Conservation (phyloP, 2,113 vertebrate species). For the Lynx canadensis region DNA sequence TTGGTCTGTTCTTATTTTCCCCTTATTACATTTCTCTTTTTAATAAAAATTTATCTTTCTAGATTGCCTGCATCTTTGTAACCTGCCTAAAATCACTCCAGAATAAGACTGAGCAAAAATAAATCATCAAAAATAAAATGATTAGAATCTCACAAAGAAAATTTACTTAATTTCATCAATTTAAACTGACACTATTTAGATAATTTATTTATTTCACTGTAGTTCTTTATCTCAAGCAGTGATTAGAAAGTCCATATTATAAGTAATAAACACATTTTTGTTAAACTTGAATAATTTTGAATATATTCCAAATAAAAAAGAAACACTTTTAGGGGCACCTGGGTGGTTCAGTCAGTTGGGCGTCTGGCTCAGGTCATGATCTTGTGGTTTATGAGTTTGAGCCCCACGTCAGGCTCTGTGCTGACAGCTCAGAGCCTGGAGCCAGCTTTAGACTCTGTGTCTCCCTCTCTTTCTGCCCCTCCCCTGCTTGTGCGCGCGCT, state of each 20-base stretch:
- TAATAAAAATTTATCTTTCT: neutral
- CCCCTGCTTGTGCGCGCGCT: no score
- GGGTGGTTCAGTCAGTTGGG: no score
- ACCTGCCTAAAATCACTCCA: neutral
- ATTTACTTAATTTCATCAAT: neutral
- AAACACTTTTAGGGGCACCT: neutral
- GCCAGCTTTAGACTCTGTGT: no score
- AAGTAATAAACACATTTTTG: neutral
- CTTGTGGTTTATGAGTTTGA: no score
- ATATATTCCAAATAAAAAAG: neutral
- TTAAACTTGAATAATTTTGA: constrained; percentile 4
- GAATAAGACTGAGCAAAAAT: neutral
- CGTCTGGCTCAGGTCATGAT: no score
- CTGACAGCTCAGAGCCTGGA: no score
- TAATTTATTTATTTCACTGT: neutral
- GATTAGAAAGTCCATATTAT: neutral
- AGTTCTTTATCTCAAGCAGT: neutral
- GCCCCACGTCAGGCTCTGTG: no score
- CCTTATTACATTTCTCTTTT: neutral
- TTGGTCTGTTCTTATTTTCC: constrained; percentile 2
- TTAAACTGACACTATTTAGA: neutral
- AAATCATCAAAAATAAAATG: constrained; percentile 23
- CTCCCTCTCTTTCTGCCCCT: no score
- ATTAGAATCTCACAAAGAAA: constrained; percentile 7
- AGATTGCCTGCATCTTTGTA: neutral